Conservation (phyloP, 2,797 vertebrate species). For the Margarornis squamiger region DNA sequence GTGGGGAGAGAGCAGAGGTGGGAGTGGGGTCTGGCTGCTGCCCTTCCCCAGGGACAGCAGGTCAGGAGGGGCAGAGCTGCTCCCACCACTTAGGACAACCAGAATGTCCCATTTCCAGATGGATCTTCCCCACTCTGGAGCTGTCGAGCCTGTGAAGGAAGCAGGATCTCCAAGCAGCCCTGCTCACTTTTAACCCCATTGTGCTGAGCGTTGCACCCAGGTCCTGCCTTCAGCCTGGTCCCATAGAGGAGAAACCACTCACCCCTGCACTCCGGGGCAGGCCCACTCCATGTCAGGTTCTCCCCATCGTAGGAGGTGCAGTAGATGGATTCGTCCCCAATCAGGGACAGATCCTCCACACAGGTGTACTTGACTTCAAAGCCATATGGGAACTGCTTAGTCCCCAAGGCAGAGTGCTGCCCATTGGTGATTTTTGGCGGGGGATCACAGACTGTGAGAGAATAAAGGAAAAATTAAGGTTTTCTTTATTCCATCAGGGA, state of each 20-base stretch:
- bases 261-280: conserved; percentile 22
- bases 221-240: background rate
- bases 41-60: background rate
- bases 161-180: background rate
- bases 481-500: fast-evolving
- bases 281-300: background rate
- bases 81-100: background rate
- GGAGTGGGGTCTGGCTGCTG: background rate
- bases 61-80: background rate
- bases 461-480: background rate
- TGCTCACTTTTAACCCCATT: fast-evolving
- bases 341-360: background rate
- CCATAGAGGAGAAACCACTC: fast-evolving
- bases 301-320: background rate
- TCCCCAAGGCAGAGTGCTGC: background rate
- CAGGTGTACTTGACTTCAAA: background rate
- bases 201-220: background rate
- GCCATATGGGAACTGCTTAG: background rate
- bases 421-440: background rate
- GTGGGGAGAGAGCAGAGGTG: background rate
- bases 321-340: background rate
- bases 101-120: background rate
- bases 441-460: background rate
- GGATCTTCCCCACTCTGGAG: background rate
- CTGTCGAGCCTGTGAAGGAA: background rate